Percentiles rank a stretch among this genome's conserved stretches.
phyloP scores from a whole-genome alignment of 2,113 vertebrate species.

The Stegostoma tigrinum region DNA sequence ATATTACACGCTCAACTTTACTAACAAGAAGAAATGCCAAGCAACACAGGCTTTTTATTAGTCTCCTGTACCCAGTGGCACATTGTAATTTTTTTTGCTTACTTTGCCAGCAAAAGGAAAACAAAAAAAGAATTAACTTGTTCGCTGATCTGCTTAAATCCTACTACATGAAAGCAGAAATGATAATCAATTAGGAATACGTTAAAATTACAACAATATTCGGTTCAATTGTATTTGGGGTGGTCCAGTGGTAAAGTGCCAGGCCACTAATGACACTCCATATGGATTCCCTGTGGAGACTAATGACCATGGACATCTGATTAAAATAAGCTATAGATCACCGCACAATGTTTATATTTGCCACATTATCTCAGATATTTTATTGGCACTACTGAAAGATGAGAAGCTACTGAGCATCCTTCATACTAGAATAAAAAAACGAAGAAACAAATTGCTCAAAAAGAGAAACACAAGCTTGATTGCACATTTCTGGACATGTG shows the following conservation, averaged over 20 bases:
- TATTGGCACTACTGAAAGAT: slow-evolving; percentile 20
- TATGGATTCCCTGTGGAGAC: slow-evolving; percentile 33
- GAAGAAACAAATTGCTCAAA: neutral
- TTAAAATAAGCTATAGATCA: slow-evolving; percentile 36
- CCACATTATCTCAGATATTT: slow-evolving; percentile 27
- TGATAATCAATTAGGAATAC: neutral
- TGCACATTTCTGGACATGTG: neutral
- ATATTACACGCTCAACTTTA: neutral
- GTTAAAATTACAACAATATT: slow-evolving; percentile 25
- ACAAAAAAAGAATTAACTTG: neutral
- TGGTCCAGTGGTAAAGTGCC: slow-evolving; percentile 32
- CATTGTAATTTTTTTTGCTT: neutral
- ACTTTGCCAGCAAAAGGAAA: neutral
- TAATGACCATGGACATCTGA: slow-evolving; percentile 36
- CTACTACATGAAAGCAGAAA: neutral
- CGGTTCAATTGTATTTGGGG: slow-evolving; percentile 4
- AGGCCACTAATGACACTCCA: slow-evolving; percentile 29
- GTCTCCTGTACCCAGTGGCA: slow-evolving; percentile 13
- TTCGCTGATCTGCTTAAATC: neutral
- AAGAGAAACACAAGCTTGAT: neutral
- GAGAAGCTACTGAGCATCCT: neutral
- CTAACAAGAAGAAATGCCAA: slow-evolving; percentile 21
- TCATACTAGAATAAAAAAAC: neutral
- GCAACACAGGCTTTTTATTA: neutral
- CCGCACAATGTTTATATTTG: slow-evolving; percentile 27